A percentile compares a stretch with the other conserved stretches of the same genome.
These are phyloP conservation scores for Pangasius krempfi DNA, from an alignment of 2,797 vertebrate genomes.

Conservation along the genomic window DNA sequence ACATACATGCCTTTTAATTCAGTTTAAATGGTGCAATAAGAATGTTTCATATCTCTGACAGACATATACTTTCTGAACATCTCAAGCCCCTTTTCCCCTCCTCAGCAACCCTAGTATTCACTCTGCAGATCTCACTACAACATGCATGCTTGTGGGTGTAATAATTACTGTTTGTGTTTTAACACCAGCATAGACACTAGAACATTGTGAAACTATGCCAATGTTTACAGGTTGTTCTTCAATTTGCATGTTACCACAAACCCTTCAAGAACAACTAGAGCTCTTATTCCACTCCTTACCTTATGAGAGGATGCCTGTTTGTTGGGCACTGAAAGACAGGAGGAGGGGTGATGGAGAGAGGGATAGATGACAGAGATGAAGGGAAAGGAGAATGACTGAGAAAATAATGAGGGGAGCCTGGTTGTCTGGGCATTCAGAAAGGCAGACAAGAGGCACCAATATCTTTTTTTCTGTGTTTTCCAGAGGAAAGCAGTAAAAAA, in stretches of 20 bases:
- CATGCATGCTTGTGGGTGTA: neutral
- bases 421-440: constrained; percentile 54
- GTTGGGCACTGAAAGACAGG: constrained; percentile 36
- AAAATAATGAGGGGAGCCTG: constrained; percentile 35
- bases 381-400: constrained; percentile 11
- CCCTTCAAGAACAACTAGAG: constrained; percentile 54
- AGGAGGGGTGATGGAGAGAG: constrained; percentile 21
- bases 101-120: neutral
- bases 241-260: constrained; percentile 31
- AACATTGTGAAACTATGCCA: constrained; percentile 29
- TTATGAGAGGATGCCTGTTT: constrained; percentile 55
- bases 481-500: constrained; percentile 40
- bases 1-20: neutral
- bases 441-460: constrained; percentile 47
- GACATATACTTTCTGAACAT: neutral
- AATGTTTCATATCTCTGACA: neutral
- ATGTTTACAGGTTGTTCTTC: constrained; percentile 32
- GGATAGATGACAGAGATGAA: constrained; percentile 15
- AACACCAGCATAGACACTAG: constrained; percentile 15
- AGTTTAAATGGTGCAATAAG: neutral
- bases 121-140: neutral
- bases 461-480: constrained; percentile 10
- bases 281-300: constrained; percentile 53
- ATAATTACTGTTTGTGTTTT: constrained; percentile 28
- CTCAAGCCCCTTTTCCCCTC: neutral